Base-by-base conservation (phyloP, 2,888 invertebrate genomes). In the Carpatolechia fugitivella region DNA sequence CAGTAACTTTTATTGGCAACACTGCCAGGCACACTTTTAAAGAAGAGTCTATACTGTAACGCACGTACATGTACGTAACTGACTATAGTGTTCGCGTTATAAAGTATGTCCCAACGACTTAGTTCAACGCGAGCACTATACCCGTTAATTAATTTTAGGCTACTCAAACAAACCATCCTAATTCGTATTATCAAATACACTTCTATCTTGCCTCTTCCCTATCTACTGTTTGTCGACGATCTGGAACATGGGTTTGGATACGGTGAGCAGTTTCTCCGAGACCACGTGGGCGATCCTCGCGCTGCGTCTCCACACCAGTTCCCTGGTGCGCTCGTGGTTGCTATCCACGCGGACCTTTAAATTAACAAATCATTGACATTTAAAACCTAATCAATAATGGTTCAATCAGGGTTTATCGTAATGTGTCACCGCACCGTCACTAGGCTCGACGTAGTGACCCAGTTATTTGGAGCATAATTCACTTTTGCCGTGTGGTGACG, bases 251-350 rank as follows among this genome's bases (percentile, higher is more conserved):
- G 91, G 90, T 56, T 84, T 88, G 13, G 91, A 91, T 1, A 84
- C 91, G 10, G 84, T 78, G 41, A 84, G 93, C 36, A 97, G 86
- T 84, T 96, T 95, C 76, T 95, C 93, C 0, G 96, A 95, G 3
- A 97, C 96, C 38, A 97, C 92, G 66, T 95, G 94, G 13, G 96
- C 96, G 65, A 97, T 96, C 76, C 95, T 93, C 0, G 96, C 93
- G 65, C 96, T 96, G 61, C 95, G 92, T 66, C 93, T 93, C 96
- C 96, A 96, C 46, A 96, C 93, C 66, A 96, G 93, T 76, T 96
- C 96, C 55, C 96, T 91, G 8, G 96, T 96, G 71, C 95, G 93
- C 80, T 96, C 96, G 74, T 96, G 96, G 73, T 96, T 94, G 78
- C 96, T 95, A 74, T 96, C 96, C 16, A 97, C 95, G 67, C 96